Evolutionary conservation across 2,888 invertebrate genomes (phyloP).

Genomic region (Phortica okadai): DNA sequence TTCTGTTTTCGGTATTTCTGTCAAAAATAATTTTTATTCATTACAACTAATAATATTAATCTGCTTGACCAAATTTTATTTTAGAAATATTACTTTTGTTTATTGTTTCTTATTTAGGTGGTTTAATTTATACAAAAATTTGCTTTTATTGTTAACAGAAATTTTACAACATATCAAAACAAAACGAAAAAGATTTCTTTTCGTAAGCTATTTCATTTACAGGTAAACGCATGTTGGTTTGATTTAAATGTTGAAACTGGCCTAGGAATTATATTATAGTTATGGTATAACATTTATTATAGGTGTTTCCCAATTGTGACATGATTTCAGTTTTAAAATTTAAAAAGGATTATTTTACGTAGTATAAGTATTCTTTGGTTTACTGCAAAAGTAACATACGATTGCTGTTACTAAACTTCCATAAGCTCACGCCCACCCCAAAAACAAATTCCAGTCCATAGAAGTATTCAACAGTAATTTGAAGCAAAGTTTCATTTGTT

Average conservation of each 20-base stretch:
- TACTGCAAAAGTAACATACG: background rate
- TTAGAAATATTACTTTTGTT: no score
- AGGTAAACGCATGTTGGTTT: no score
- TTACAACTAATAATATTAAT: background rate
- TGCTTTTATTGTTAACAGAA: no score
- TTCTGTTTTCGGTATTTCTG: background rate
- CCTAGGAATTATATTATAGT: no score
- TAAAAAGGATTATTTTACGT: background rate
- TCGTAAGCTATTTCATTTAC: no score
- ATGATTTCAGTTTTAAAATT: background rate
- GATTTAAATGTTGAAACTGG: no score
- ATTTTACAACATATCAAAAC: no score
- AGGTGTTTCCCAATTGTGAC: background rate
- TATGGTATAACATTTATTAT: no score
- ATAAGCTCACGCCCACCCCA: background rate
- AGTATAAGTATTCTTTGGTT: background rate
- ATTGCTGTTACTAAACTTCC: background rate
- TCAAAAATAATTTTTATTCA: background rate
- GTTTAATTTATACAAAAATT: no score
- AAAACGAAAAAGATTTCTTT: no score
- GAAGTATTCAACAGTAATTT: constrained; percentile 58
- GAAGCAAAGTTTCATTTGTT: constrained; percentile 48
- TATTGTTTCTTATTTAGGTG: no score
- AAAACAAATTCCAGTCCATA: constrained; percentile 57
- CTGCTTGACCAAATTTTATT: no score